Percentiles rank a stretch among this genome's conserved stretches.
Evolutionary conservation across 2,888 invertebrate species (phyloP).

Genomic region (Eupithecia inturbata): DNA sequence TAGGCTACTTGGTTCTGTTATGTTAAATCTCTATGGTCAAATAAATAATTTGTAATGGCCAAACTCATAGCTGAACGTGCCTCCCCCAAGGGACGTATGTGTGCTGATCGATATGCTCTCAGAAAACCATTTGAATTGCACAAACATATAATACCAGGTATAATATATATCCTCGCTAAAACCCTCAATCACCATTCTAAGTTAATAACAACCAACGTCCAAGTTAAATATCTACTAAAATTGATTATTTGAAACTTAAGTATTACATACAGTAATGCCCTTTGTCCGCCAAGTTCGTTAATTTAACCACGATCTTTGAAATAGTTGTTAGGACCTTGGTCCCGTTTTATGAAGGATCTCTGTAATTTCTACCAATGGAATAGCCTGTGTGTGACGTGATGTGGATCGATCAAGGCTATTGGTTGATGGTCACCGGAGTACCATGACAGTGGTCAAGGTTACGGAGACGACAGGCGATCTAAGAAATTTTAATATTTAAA

Average conservation of each 20-base stretch:
- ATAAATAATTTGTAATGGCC: no score
- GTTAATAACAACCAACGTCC: background rate
- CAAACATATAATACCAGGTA: no score
- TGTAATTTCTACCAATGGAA: conserved; percentile 4
- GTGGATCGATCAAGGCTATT: conserved; percentile 3
- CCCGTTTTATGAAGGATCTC: background rate
- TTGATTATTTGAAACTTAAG: background rate
- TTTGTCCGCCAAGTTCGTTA: background rate
- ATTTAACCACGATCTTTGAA: conserved; percentile 1
- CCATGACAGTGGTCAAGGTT: background rate
- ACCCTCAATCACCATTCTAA: background rate
- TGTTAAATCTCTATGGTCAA: no score
- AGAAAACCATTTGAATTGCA: no score
- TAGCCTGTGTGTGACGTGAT: conserved; percentile 4
- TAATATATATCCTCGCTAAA: background rate
- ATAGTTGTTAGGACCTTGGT: background rate
- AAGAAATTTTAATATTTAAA: background rate
- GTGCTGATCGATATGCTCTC: no score
- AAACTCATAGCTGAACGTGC: no score
- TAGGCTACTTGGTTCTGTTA: no score
- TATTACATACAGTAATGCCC: background rate
- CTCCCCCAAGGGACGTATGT: no score
- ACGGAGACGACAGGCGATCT: no score
- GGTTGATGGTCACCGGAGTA: background rate
- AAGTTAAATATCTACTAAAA: background rate